Evolutionary conservation across 2,888 invertebrate genomes (phyloP), one percentile per base, ranked within the genome.

Genomic region (Papilio gigon): DNA sequence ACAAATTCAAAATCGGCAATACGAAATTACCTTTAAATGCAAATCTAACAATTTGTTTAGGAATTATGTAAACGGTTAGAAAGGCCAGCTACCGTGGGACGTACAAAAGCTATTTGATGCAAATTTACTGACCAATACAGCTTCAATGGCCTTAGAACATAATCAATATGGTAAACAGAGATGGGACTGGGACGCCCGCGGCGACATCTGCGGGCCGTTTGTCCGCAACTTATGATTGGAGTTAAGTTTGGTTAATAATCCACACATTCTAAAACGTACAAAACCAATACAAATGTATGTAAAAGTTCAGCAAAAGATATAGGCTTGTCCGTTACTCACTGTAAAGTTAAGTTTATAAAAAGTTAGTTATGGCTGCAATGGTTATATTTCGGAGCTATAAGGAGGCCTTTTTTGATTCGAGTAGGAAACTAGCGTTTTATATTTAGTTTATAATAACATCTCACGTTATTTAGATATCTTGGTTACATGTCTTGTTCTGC

Each of bases 211-310:
- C 8, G 47, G 47, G 59, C 59, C 47, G 22, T 72, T 75, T 73
- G 73, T 70, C 20, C 58, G 70, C 70, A 53, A 25, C 11, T 22
- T 63, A 25, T 42, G 61, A 63, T 63, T 53, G 37, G 50, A 63
- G 8, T 37, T 22, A 11, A 22, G 20, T 63, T 42, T 25, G n/a
- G 22, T 17, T 4, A 27, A 12, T 50, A 6, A 17, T 50, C 12
- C 4, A 25, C 11, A 22, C 12, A 25, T 14, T 50, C 25, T 17
- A 50, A 50, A 47, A 22, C 3, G 11, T 47, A 47, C 11, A 20
- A 11, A 0, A 20, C n/a, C n/a, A 47, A 47, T 12, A 22, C 12
- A 40, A n/a, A 14, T 33, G 4, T 35, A 2, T 3, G 33, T 35
- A 35, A 4, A 4, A 35, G 33, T 11, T n/a, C n/a, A n/a, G n/a